These are phyloP conservation scores for Enhydra lutris DNA, from an alignment of 2,113 vertebrate genomes.

Conservation along the genomic window DNA sequence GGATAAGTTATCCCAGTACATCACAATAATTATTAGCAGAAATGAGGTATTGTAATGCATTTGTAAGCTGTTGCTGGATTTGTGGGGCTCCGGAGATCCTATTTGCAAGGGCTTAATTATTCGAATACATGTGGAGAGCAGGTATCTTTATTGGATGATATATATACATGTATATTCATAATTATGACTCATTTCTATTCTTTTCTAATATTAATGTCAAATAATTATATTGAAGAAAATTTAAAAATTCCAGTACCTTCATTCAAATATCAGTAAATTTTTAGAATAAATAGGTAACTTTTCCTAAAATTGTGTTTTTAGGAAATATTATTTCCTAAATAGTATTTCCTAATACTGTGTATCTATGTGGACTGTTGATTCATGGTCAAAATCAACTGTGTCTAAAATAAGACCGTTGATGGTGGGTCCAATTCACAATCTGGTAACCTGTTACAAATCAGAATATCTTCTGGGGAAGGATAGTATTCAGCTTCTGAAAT, in stretches of 20 bases:
- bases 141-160: conserved; percentile 56
- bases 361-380: neutral
- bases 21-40: conserved; percentile 16
- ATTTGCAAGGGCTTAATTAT: conserved; percentile 64
- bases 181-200: conserved; percentile 44
- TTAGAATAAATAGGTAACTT: neutral
- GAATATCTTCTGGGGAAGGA: neutral
- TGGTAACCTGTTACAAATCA: neutral
- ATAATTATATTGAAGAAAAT: neutral
- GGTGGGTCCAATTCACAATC: neutral
- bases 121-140: conserved; percentile 62
- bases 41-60: conserved; percentile 19
- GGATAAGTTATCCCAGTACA: conserved; percentile 3
- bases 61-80: conserved; percentile 52
- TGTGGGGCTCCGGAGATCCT: conserved; percentile 24
- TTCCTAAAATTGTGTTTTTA: neutral
- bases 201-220: neutral
- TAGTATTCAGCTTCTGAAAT: neutral
- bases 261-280: conserved; percentile 10
- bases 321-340: no score
- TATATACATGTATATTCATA: conserved; percentile 37
- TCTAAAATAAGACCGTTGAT: conserved; percentile 3
- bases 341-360: neutral
- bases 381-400: neutral
- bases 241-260: neutral